phyloP scores from a whole-genome alignment of 23 tunicate genomes.

The Aplidium turbinatum region DNA sequence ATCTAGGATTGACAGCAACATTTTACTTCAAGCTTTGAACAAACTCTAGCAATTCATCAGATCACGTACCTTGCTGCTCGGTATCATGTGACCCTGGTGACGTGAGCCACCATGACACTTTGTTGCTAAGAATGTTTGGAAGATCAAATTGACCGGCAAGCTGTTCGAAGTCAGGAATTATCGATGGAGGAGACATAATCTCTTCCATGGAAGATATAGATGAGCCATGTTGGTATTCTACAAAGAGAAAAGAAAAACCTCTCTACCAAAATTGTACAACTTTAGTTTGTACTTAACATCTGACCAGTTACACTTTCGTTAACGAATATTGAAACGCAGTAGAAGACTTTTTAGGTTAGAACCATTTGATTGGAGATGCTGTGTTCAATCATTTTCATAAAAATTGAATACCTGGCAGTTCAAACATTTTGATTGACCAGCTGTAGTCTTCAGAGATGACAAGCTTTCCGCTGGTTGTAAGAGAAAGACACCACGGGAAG shows the following conservation, averaged over 20 bases:
- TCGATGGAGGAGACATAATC: conserved; percentile 60
- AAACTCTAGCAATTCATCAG: too few species aligned
- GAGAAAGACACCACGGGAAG: conserved; percentile 85
- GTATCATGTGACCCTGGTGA: conserved; percentile 43
- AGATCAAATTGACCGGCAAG: conserved; percentile 78
- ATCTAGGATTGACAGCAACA: too few species aligned
- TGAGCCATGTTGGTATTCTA: conserved; percentile 57
- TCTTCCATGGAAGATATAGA: conserved; percentile 62
- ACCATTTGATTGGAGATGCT: too few species aligned
- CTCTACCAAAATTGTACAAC: too few species aligned
- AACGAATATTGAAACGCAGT: too few species aligned
- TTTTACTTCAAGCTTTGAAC: too few species aligned
- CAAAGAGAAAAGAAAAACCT: too few species aligned
- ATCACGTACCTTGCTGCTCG: conserved; percentile 26
- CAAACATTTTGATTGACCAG: conserved; percentile 86
- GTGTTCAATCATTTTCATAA: too few species aligned
- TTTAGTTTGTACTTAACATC: too few species aligned
- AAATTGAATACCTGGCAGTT: conserved; percentile 81
- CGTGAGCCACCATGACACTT: conserved; percentile 89
- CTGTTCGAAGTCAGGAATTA: conserved; percentile 81
- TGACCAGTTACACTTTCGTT: too few species aligned
- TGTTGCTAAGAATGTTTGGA: conserved; percentile 63
- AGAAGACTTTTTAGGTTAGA: too few species aligned
- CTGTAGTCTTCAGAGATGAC: conserved; percentile 94
- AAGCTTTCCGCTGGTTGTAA: conserved; percentile 64